phyloP scores from a whole-genome alignment of 2,113 vertebrate species.

The Pomatorhinus ruficollis region DNA sequence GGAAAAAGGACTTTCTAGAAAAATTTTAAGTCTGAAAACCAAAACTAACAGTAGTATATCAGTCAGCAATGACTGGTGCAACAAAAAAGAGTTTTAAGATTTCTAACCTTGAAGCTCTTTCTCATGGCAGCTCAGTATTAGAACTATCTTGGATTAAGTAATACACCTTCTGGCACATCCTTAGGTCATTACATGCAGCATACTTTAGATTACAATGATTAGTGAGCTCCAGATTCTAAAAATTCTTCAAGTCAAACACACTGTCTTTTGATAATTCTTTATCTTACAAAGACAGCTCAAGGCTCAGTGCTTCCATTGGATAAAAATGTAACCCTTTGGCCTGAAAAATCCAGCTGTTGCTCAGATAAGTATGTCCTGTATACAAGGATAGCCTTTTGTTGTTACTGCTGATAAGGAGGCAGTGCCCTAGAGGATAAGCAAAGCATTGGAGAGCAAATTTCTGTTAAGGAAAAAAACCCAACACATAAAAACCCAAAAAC shows the following conservation, averaged over 20 bases:
- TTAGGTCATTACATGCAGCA: not conserved
- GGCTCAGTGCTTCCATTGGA: not conserved
- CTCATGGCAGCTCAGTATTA: not conserved
- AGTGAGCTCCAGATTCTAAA: not conserved
- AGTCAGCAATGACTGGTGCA: not conserved
- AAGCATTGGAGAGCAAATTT: not conserved
- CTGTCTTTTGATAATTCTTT: slow-evolving; percentile 14
- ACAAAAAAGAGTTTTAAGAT: not conserved
- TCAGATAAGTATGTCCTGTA: not conserved
- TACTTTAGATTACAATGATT: slow-evolving; percentile 3
- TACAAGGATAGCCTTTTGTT: slow-evolving; percentile 10
- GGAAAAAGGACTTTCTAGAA: not conserved
- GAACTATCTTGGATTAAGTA: not conserved
- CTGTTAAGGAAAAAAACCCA: not conserved
- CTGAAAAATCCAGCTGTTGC: not conserved
- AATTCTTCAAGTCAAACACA: not conserved
- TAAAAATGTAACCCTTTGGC: slow-evolving; percentile 1
- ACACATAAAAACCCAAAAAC: not conserved
- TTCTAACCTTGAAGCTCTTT: not conserved
- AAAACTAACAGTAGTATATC: not conserved
- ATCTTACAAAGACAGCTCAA: slow-evolving; percentile 16
- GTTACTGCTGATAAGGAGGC: not conserved
- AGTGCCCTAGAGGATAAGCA: slow-evolving; percentile 4
- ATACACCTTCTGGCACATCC: not conserved
- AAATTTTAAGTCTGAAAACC: not conserved